These are phyloP conservation scores for Acyrthosiphon pisum DNA, from an alignment of 1,140 invertebrate genomes.

Conservation along the genomic window DNA sequence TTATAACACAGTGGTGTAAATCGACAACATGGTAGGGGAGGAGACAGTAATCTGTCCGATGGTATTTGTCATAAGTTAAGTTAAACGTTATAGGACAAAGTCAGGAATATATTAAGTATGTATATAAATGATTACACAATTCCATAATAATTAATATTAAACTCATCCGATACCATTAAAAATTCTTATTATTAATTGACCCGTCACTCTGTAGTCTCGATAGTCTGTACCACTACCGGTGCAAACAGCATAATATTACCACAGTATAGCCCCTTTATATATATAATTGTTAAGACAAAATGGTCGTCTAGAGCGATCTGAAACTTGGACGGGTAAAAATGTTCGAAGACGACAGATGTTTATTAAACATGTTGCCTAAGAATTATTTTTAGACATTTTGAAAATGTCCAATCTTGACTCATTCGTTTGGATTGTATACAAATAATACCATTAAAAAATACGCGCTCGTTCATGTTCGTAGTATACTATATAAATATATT, in stretches of 20 bases:
- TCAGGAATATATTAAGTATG: neutral
- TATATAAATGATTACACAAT: neutral
- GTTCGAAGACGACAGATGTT: slow-evolving; percentile 40
- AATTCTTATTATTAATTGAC: neutral
- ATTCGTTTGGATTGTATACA: slow-evolving; percentile 13
- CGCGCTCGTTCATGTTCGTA: neutral
- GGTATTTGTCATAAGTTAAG: no score
- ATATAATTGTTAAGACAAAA: neutral
- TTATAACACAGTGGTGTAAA: no score
- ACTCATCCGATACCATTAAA: neutral
- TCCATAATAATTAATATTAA: neutral
- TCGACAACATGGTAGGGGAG: no score
- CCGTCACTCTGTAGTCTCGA: no score
- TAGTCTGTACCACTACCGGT: neutral
- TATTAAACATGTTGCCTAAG: neutral
- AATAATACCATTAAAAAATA: neutral
- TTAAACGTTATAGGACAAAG: no score
- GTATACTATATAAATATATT: neutral
- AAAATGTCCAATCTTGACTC: slow-evolving; percentile 10
- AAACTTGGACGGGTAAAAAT: slow-evolving; percentile 1
- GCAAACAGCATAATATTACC: neutral
- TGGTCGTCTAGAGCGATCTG: neutral
- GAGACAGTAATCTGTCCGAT: no score
- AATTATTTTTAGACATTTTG: slow-evolving; percentile 32
- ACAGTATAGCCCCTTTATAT: neutral